Evolutionary conservation across 2,888 invertebrate genomes (phyloP), one percentile per base, ranked within the genome.

Genomic region (Arctia plantaginis): DNA sequence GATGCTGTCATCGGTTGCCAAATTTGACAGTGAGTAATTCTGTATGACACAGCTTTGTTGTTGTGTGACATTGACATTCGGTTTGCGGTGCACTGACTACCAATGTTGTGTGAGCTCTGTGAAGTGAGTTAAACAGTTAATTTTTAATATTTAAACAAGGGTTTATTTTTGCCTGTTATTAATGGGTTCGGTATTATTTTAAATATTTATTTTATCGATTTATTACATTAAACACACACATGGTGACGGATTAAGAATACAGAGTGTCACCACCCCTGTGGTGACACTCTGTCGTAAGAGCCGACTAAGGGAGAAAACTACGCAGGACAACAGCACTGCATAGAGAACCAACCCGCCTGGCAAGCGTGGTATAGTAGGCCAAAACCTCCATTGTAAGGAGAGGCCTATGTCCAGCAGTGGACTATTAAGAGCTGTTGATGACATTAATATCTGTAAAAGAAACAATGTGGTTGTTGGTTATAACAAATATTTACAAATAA

Each of bases 1-100:
- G 27, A 51, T 59, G 69, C 27, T 73, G 66, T 66, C 68, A 72
- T 59, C 59, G 23, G 15, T 71, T 78, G 73, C 81, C 84, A 77
- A 80, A 82, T 71, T 67, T 23, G 74, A 35, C 62, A 66, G 33
- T 69, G 51, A 73, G 41, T 66, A 62, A 79, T 82, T 64, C 44
- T 66, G 66, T 15, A 71, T 74, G 69, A 64, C 70, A 67, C 39
- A 69, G 59, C 30, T 51, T 27, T 81, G 79, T 80, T 72, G 81
- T 81, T 82, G 84, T 76, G 64, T 82, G 77, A 81, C 78, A 84
- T 84, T 82, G 84, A 79, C 66, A 44, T 77, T 71, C 67, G 33
- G 55, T 59, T 51, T 74, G 72, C 33, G 69, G 67, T 74, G 71
- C 76, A 73, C 41, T 10, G 12, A 73, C 59, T 73, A 73, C 44